A percentile compares a stretch with the other conserved stretches of the same genome.
Conservation (phyloP, 2,888 invertebrate species). For the Ichneumon xanthorius region DNA sequence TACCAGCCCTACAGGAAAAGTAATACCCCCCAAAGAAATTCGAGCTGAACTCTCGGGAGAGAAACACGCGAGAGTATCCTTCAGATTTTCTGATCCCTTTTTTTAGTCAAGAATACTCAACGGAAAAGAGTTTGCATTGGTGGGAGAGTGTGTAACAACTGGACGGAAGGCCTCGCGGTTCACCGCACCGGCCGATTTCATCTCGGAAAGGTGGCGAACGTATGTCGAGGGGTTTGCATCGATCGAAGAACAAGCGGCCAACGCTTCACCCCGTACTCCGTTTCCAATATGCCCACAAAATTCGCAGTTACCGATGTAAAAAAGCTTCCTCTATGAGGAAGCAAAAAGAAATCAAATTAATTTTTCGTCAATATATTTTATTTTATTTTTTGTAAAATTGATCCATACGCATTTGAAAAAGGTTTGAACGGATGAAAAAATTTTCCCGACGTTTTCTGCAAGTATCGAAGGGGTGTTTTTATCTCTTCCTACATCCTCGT, state of each 20-base stretch:
- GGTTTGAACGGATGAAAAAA: too few species aligned
- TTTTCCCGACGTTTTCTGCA: too few species aligned
- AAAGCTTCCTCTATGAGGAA: neutral
- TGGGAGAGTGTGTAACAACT: slow-evolving; percentile 45
- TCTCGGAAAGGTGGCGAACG: slow-evolving; percentile 35
- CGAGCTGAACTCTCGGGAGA: slow-evolving; percentile 43
- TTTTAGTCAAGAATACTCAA: slow-evolving; percentile 19
- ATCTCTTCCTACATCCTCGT: too few species aligned
- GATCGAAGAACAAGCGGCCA: neutral
- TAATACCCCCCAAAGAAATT: slow-evolving; percentile 64
- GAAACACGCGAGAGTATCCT: slow-evolving; percentile 53
- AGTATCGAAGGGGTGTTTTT: too few species aligned
- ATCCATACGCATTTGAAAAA: too few species aligned
- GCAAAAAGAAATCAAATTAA: neutral
- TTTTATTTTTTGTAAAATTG: too few species aligned
- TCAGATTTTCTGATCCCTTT: slow-evolving; percentile 58
- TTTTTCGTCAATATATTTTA: neutral
- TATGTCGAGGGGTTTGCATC: slow-evolving; percentile 40
- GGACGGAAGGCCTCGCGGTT: slow-evolving; percentile 65
- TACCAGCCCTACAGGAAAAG: slow-evolving; percentile 56
- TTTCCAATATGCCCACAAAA: neutral
- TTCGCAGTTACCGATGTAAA: neutral
- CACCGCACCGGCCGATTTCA: slow-evolving; percentile 62
- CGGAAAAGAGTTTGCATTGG: slow-evolving; percentile 21
- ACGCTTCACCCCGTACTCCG: too few species aligned